A percentile compares a stretch with the other conserved stretches of the same genome.
These are phyloP conservation scores for Ditylenchus weischeri DNA, from an alignment of 2,888 invertebrate species.

Conservation along the genomic window DNA sequence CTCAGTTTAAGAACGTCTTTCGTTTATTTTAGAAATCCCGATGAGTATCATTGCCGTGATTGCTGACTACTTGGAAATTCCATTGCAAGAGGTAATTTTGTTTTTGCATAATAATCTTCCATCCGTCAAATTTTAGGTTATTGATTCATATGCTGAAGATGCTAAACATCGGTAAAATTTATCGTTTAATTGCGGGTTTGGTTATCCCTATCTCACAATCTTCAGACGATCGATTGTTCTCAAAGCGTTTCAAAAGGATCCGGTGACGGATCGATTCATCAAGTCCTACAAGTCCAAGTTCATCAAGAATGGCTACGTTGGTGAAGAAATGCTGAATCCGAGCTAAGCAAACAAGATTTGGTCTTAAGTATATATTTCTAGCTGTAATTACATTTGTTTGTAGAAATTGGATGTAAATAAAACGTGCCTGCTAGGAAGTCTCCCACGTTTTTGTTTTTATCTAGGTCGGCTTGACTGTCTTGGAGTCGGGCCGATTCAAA, in stretches of 20 bases:
- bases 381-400: too few species aligned
- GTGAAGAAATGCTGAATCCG: slow-evolving; percentile 7
- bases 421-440: too few species aligned
- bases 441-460: too few species aligned
- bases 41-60: slow-evolving; percentile 7
- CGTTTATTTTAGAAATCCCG: background rate
- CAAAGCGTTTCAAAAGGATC: slow-evolving; percentile 8
- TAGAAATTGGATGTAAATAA: too few species aligned
- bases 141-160: background rate
- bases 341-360: background rate
- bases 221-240: slow-evolving; percentile 6
- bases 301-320: slow-evolving; percentile 9
- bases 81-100: background rate
- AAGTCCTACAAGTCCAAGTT: slow-evolving; percentile 5
- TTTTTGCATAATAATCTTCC: background rate
- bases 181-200: too few species aligned
- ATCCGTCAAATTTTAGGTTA: background rate
- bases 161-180: slow-evolving; percentile 1
- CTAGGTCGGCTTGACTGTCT: too few species aligned
- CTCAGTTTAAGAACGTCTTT: too few species aligned
- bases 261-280: slow-evolving; percentile 9
- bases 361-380: too few species aligned
- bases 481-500: too few species aligned
- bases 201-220: too few species aligned
- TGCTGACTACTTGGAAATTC: slow-evolving; percentile 10